phyloP scores from a whole-genome alignment of 2,797 vertebrate species.

The Myotis findleyi region DNA sequence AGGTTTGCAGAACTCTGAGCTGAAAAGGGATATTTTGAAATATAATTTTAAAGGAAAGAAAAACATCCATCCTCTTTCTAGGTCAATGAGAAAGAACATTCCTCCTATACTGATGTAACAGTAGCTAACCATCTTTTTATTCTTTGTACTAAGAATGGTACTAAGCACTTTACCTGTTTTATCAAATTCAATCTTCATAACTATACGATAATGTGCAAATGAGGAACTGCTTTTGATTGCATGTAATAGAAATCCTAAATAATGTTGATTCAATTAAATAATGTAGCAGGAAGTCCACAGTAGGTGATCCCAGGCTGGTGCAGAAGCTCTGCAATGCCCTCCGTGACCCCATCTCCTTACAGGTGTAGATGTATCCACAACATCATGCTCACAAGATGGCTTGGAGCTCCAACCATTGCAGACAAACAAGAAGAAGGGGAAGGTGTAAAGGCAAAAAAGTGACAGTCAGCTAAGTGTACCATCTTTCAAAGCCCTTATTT shows the following conservation, averaged over 20 bases:
- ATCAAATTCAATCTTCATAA: neutral
- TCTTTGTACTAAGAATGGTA: neutral
- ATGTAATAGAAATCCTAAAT: slow-evolving; percentile 23
- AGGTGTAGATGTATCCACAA: neutral
- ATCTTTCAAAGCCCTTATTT: neutral
- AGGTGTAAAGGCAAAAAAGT: neutral
- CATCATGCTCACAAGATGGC: neutral
- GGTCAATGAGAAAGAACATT: neutral
- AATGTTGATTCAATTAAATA: neutral
- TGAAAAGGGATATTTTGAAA: slow-evolving; percentile 37
- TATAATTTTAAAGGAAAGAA: slow-evolving; percentile 12
- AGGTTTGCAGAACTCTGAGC: slow-evolving; percentile 33
- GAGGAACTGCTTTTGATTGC: neutral
- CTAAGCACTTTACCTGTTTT: neutral
- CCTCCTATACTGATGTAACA: neutral
- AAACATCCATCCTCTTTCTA: neutral
- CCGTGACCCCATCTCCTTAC: neutral
- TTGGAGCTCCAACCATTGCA: neutral
- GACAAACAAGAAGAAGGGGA: neutral
- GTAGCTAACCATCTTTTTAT: neutral
- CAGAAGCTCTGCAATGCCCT: neutral
- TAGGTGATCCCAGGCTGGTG: neutral
- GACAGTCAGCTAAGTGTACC: neutral
- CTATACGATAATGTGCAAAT: neutral
- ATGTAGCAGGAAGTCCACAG: neutral